Conservation (phyloP, 2,888 invertebrate genomes). For the Drymonia ruficornis region DNA sequence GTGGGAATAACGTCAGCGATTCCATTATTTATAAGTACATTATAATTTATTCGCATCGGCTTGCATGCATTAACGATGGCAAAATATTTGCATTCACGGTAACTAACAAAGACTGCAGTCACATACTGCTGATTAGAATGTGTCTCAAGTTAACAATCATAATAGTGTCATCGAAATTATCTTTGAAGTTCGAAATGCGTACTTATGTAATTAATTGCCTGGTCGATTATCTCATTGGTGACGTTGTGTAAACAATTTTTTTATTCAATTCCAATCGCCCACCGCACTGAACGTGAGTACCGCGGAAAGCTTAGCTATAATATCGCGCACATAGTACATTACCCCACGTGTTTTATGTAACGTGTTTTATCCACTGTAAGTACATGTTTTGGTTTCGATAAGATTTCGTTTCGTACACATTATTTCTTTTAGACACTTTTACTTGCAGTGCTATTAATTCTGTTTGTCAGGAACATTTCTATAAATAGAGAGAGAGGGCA, state of each 20-base stretch:
- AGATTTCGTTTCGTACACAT: background rate
- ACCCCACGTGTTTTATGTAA: background rate
- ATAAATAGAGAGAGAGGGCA: constrained; percentile 66
- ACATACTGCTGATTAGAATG: background rate
- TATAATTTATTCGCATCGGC: constrained; percentile 4
- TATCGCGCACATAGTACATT: background rate
- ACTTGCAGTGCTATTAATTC: background rate
- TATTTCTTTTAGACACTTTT: background rate
- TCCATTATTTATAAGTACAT: constrained; percentile 4
- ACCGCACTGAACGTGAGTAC: background rate
- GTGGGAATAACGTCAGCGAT: constrained; percentile 22
- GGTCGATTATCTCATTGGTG: constrained; percentile 19
- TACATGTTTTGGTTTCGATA: background rate
- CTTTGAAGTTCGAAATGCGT: constrained; percentile 27
- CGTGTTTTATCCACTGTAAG: background rate
- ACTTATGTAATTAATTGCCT: constrained; percentile 11
- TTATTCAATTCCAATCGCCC: constrained; percentile 13
- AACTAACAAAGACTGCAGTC: background rate
- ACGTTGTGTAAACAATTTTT: constrained; percentile 11
- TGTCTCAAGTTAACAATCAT: constrained; percentile 3
- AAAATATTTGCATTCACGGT: background rate
- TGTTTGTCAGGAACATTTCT: constrained; percentile 35
- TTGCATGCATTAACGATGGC: constrained; percentile 1
- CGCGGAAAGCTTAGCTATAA: background rate
- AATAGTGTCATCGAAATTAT: constrained; percentile 20